Base-by-base conservation (phyloP, 2,797 vertebrate species). In the Chiroxiphia lanceolata region DNA sequence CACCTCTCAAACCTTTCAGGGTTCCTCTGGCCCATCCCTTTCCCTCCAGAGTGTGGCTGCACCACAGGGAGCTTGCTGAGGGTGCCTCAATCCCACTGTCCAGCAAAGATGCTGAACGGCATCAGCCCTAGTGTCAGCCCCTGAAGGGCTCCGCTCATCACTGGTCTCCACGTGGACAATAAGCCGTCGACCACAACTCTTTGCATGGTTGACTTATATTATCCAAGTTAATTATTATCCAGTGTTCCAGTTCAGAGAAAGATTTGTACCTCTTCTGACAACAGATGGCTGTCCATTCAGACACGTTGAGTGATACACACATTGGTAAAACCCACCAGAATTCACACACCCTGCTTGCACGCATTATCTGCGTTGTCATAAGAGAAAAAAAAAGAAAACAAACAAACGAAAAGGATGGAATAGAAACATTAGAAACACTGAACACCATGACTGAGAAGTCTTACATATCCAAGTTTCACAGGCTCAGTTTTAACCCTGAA, bases 391-490 rank as follows among this genome's bases (percentile, higher is more conserved):
- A 61, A 65, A 33, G 29, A 50, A 59, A 70, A 44, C 12, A 74
- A 93, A 36, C 6, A 53, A 47, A 56, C 2, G 20, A 57, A 74
- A 44, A 63, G 1, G 2, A 17, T 25, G 3, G 14, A 78, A 33
- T 33, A 17, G 5, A 81, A 77, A 65, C 1, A 0, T 34, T 20
- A 68, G 21, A 60, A 78, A 54, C 34, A 21, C 26, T 74, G 65
- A 80, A 45, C 59, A 33, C 2, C 4, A 20, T 0, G 0, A 67
- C 56, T 0, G 2, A 59, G 15, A 5, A 31, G 2, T 44, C 26
- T 33, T 87, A 67, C 59, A 27, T 10, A 42, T 51, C 7, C 6
- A 42, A 45, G 31, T 50, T 40, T 85, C 2, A 3, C 8, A 50
- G 57, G 17, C 10, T 81, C 13, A 15, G 11, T 77, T 92, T 92